phyloP scores from a whole-genome alignment of 1,140 invertebrate species.

The Anastrepha ludens region DNA sequence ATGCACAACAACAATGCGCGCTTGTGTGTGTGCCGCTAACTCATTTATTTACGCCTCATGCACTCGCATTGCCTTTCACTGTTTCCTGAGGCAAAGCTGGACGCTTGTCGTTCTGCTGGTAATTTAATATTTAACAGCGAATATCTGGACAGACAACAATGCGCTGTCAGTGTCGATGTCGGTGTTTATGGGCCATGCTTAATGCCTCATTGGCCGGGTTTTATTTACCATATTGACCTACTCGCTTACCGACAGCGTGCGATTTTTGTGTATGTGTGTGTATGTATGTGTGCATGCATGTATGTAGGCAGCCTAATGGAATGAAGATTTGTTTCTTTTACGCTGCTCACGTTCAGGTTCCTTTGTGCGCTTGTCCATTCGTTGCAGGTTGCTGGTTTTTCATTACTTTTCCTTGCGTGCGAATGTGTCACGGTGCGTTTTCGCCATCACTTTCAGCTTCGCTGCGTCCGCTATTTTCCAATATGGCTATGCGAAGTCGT shows the following conservation, averaged over 20 bases:
- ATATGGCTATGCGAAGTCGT: conserved; percentile 4
- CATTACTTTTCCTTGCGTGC: not conserved
- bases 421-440: not conserved
- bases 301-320: not conserved
- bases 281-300: not conserved
- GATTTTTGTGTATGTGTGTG: not conserved
- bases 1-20: conserved; percentile 11
- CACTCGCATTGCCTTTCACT: not conserved
- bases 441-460: conserved; percentile 6
- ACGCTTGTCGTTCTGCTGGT: not conserved
- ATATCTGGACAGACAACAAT: not conserved
- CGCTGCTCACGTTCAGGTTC: not conserved
- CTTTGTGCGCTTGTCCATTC: not conserved
- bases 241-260: not conserved
- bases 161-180: not conserved
- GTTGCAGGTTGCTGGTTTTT: not conserved
- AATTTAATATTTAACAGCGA: conserved; percentile 16
- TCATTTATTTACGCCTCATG: not conserved
- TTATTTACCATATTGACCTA: conserved; percentile 35
- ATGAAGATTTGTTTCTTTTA: not conserved
- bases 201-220: conserved; percentile 8
- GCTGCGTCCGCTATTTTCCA: not conserved
- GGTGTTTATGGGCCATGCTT: conserved; percentile 34
- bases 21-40: not conserved
- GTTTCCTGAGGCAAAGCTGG: not conserved